Base-by-base conservation (phyloP, 64 coral and sea anemone species). In the Trachythela sp. region DNA sequence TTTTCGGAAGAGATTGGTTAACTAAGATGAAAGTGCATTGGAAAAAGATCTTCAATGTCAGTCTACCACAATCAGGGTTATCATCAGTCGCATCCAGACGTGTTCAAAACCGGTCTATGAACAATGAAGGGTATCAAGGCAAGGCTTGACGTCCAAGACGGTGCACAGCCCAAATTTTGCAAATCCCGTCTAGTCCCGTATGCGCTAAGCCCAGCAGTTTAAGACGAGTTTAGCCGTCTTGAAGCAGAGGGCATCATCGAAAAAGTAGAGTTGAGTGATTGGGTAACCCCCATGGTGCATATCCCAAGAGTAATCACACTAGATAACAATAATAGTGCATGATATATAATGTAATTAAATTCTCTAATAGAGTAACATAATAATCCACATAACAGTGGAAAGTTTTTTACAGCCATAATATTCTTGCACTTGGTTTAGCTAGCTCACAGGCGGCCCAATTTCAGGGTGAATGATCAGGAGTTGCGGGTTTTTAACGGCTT, bases 281-380 rank as follows among this genome's bases (percentile, higher is more conserved):
- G 71, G 71, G 71, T n/a, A 36, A 77, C 71, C 24, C 71, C 71
- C 13, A 77, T 77, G n/a, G 71, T 77, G 32, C 71, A 68, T 31
- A 68, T 68, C 5, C 59, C 20, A 8, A 68, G 18, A 4, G 20
- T 5, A 31, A 54, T 54, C 9, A 22, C 51, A 54, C 51, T 22
- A 54, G 9, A 54, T 22, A 22, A 11, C 22, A 9, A 11, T 54
- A n/a, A n/a, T n/a, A n/a, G n/a, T n/a, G n/a, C n/a, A n/a, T n/a
- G n/a, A n/a, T n/a, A n/a, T n/a, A n/a, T n/a, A n/a, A n/a, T n/a
- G n/a, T n/a, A n/a, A n/a, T n/a, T n/a, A n/a, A n/a, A n/a, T n/a
- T n/a, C n/a, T n/a, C n/a, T n/a, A n/a, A n/a, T n/a, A n/a, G n/a
- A n/a, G n/a, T n/a, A n/a, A n/a, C n/a, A n/a, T n/a, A n/a, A n/a